phyloP scores from a whole-genome alignment of 2,113 vertebrate genomes.

The Clupea harengus region DNA sequence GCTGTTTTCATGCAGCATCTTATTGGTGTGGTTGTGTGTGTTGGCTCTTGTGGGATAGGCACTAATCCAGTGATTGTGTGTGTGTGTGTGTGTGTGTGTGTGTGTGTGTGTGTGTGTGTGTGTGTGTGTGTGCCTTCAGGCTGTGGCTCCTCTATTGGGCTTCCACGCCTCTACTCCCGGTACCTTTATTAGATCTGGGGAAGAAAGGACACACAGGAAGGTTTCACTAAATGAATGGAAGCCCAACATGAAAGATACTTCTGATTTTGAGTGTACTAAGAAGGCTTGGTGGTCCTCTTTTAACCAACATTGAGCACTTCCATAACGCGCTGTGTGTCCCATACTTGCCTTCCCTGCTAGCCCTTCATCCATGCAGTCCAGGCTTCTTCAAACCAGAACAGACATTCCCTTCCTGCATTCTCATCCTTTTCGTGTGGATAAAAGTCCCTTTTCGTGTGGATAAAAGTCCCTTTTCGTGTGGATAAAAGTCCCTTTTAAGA shows the following conservation, averaged over 20 bases:
- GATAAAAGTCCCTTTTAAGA: constrained; percentile 6
- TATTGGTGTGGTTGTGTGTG: not conserved
- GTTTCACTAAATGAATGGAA: not conserved
- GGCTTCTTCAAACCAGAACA: constrained; percentile 1
- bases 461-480: not conserved
- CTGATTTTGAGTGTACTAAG: not conserved
- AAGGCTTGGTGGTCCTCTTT: not conserved
- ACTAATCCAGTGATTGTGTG: not conserved
- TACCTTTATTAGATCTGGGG: not conserved
- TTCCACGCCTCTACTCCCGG: not conserved
- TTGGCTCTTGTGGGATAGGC: too few relatives aligned
- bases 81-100: too few relatives aligned
- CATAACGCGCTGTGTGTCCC: not conserved
- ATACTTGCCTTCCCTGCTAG: not conserved
- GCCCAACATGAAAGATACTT: not conserved
- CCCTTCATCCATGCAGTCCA: not conserved
- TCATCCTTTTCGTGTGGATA: not conserved
- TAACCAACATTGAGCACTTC: not conserved
- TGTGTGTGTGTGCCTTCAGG: too few relatives aligned
- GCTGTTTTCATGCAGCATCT: not conserved
- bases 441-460: constrained; percentile 12
- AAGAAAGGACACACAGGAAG: not conserved
- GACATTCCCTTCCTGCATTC: not conserved
- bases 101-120: too few relatives aligned
- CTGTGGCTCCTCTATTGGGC: not conserved